These are phyloP conservation scores for Amphiprion ocellaris DNA, from an alignment of 2,113 vertebrate genomes.

Conservation along the genomic window DNA sequence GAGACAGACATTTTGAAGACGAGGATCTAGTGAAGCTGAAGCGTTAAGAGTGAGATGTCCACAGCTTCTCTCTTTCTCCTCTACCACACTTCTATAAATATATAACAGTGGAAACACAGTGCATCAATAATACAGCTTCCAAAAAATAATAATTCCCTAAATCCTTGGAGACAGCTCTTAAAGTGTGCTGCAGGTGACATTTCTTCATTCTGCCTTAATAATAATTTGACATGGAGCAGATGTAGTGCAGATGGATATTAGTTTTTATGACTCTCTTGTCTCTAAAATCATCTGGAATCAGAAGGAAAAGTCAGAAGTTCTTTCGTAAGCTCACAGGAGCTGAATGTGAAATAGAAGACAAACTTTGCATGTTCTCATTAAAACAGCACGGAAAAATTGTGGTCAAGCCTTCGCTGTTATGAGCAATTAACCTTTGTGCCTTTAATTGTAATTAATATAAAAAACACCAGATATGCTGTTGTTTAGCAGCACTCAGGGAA, in stretches of 20 bases:
- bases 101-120: constrained; percentile 55
- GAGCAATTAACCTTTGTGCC: constrained; percentile 67
- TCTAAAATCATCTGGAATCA: background rate
- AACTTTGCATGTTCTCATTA: no score
- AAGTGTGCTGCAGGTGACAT: constrained; percentile 33
- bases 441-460: constrained; percentile 66
- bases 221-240: constrained; percentile 33
- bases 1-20: background rate
- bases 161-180: background rate
- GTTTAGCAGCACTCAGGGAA: constrained; percentile 29
- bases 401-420: constrained; percentile 47
- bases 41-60: background rate
- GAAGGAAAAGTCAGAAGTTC: background rate
- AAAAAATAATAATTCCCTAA: no score
- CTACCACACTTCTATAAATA: constrained; percentile 54
- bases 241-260: background rate
- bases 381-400: background rate
- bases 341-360: background rate
- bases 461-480: constrained; percentile 44
- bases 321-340: background rate
- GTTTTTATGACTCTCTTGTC: constrained; percentile 6
- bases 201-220: constrained; percentile 52
- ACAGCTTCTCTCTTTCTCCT: constrained; percentile 5
- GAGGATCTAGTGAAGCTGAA: constrained; percentile 2
- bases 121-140: constrained; percentile 60